Evolutionary conservation across 2,888 invertebrate species (phyloP).

Genomic region (Hypolimnas misippus): DNA sequence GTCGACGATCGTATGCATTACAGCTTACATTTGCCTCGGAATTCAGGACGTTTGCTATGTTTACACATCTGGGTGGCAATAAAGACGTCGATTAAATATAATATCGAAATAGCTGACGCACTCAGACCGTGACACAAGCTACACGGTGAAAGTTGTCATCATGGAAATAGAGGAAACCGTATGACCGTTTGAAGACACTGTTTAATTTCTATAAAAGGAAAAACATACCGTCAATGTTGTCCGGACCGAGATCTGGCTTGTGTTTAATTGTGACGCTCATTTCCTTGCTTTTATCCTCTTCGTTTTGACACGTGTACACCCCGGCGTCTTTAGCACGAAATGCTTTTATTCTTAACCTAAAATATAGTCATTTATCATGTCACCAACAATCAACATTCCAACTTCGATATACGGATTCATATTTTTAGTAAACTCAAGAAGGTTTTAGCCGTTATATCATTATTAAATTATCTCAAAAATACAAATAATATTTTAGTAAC

Average conservation of each 20-base stretch:
- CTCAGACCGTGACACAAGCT: conserved; percentile 23
- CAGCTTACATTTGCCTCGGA: conserved; percentile 49
- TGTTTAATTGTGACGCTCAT: conserved; percentile 63
- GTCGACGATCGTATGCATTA: conserved; percentile 51
- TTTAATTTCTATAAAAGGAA: conserved; percentile 28
- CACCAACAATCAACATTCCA: not conserved
- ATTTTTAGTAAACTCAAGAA: not conserved
- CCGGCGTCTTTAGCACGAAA: conserved; percentile 76
- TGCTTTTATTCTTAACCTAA: conserved; percentile 76
- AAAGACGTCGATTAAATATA: conserved; percentile 54
- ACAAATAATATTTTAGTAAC: not conserved
- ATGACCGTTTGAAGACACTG: conserved; percentile 5
- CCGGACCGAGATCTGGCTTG: conserved; percentile 50
- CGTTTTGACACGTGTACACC: conserved; percentile 71
- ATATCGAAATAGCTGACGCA: conserved; percentile 59
- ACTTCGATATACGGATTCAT: not conserved
- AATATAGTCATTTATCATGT: conserved; percentile 30
- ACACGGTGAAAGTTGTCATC: conserved; percentile 26
- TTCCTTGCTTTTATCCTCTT: conserved; percentile 57
- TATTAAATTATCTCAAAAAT: not conserved
- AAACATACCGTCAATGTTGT: conserved; percentile 60
- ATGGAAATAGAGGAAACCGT: conserved; percentile 23
- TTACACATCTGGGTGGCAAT: conserved; percentile 73
- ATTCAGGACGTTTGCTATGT: conserved; percentile 55
- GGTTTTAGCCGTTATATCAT: not conserved